phyloP scores from a whole-genome alignment of 2,888 invertebrate species.

The Metellina segmentata region DNA sequence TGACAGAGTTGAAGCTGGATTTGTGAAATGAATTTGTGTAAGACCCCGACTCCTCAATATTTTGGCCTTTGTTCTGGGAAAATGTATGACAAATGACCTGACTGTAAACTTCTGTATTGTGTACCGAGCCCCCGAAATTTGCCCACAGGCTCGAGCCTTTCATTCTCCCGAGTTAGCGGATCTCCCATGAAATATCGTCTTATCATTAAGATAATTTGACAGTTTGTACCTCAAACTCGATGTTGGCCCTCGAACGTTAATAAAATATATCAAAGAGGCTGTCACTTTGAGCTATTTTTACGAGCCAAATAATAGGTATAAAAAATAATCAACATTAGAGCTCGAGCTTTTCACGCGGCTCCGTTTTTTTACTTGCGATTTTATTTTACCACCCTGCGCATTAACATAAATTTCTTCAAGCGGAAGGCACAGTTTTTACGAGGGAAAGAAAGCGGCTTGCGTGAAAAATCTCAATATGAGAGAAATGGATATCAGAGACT shows the following conservation, averaged over 20 bases:
- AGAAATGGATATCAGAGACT: background rate
- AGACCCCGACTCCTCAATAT: no score
- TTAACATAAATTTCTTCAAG: slow-evolving; percentile 68
- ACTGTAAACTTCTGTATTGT: background rate
- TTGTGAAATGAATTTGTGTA: no score
- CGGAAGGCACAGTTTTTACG: slow-evolving; percentile 26
- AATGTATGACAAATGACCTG: background rate
- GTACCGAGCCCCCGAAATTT: slow-evolving; percentile 17
- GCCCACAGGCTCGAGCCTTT: slow-evolving; percentile 63
- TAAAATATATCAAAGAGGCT: slow-evolving; percentile 74
- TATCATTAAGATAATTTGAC: slow-evolving; percentile 76
- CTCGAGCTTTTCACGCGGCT: slow-evolving; percentile 16
- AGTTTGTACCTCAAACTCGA: slow-evolving; percentile 76
- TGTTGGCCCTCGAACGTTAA: slow-evolving; percentile 76
- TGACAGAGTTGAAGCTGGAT: no score
- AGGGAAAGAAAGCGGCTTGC: slow-evolving; percentile 38
- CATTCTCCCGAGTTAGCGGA: slow-evolving; percentile 66
- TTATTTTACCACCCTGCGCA: slow-evolving; percentile 44
- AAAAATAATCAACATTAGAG: slow-evolving; percentile 63
- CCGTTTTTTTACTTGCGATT: slow-evolving; percentile 37
- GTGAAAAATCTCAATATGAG: background rate
- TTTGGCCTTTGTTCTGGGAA: no score
- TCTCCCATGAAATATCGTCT: slow-evolving; percentile 75
- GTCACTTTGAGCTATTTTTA: slow-evolving; percentile 76
- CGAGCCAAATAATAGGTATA: slow-evolving; percentile 67